phyloP scores from a whole-genome alignment of 1,140 invertebrate genomes.

The Leptinotarsa defecta region DNA sequence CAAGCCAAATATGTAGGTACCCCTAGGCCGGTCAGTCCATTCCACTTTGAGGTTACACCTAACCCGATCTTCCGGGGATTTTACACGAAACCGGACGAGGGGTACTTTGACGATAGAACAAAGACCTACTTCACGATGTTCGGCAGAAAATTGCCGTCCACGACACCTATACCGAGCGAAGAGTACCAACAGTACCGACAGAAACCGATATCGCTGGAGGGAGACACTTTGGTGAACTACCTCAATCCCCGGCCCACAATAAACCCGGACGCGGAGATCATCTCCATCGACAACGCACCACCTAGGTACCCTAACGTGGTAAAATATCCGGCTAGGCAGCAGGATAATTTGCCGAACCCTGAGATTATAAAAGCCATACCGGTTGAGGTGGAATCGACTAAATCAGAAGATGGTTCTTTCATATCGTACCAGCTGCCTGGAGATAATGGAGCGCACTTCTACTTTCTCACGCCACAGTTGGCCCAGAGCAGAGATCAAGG shows the following conservation, averaged over 20 bases:
- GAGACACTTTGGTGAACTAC: constrained; percentile 69
- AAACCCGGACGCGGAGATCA: constrained; percentile 68
- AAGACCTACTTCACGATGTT: constrained; percentile 78
- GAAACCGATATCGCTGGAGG: constrained; percentile 59
- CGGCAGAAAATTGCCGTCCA: constrained; percentile 69
- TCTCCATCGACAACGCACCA: constrained; percentile 38
- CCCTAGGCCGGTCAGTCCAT: constrained; percentile 45
- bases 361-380: constrained; percentile 41
- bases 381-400: constrained; percentile 53
- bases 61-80: constrained; percentile 69
- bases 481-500: constrained; percentile 56
- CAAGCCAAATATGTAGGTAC: constrained; percentile 24
- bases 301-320: constrained; percentile 33
- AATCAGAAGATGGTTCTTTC: constrained; percentile 61
- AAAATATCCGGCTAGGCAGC: constrained; percentile 29
- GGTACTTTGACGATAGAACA: constrained; percentile 73
- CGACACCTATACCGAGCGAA: constrained; percentile 55
- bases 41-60: constrained; percentile 59
- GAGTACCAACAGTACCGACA: constrained; percentile 47
- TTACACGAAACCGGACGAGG: constrained; percentile 74
- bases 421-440: constrained; percentile 73
- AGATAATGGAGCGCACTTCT: constrained; percentile 71
- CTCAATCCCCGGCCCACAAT: constrained; percentile 62
- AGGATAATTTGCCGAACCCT: constrained; percentile 24
- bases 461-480: constrained; percentile 74